Conservation (phyloP, 2,888 invertebrate species). For the Drosophila testacea region DNA sequence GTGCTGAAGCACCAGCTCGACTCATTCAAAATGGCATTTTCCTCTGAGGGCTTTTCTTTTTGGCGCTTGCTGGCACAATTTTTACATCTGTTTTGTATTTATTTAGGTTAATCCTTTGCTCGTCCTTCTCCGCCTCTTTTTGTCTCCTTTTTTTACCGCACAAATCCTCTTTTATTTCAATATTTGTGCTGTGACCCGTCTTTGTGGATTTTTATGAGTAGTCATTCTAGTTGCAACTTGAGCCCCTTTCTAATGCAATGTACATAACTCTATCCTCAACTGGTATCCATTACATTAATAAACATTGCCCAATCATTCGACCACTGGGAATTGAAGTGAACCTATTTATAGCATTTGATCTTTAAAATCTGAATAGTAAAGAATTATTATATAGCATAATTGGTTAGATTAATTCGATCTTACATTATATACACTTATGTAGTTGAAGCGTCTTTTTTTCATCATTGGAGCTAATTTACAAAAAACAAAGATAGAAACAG, state of each 20-base stretch:
- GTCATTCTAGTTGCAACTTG: conserved; percentile 43
- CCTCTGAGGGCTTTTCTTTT: conserved; percentile 35
- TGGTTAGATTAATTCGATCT: neutral
- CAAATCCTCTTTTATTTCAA: conserved; percentile 64
- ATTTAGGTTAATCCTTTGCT: conserved; percentile 79
- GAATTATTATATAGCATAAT: neutral
- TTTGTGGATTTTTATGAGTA: conserved; percentile 62
- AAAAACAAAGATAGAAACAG: no score
- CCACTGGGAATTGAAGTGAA: neutral
- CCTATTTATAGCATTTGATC: neutral
- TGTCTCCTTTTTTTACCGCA: neutral
- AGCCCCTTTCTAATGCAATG: conserved; percentile 41
- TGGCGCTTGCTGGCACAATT: conserved; percentile 62
- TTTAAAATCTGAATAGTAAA: neutral
- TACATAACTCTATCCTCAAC: conserved; percentile 25
- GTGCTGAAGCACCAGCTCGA: conserved; percentile 11
- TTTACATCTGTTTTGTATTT: conserved; percentile 74
- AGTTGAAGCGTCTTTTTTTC: no score
- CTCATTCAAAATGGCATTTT: conserved; percentile 66
- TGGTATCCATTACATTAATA: conserved; percentile 45
- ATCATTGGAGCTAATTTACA: no score
- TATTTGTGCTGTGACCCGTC: conserved; percentile 59
- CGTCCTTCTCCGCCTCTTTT: conserved; percentile 18
- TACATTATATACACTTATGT: no score
- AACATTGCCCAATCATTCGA: conserved; percentile 38